phyloP scores from a whole-genome alignment of 1,140 invertebrate species.

The Manduca sexta region DNA sequence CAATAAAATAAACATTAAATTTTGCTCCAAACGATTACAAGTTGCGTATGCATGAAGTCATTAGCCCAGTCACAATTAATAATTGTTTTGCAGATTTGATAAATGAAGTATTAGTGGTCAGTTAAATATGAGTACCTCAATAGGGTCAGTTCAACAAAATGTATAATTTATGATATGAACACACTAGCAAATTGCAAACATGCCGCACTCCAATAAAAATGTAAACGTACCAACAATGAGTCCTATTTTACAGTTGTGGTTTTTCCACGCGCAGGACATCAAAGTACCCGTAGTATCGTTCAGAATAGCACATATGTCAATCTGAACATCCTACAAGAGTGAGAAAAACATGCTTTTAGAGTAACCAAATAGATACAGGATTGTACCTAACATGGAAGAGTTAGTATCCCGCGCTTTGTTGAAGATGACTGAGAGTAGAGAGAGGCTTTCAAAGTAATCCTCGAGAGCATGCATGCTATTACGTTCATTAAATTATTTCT shows the following conservation, averaged over 20 bases:
- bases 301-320: slow-evolving; percentile 96
- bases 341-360: slow-evolving; percentile 61
- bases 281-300: slow-evolving; percentile 99
- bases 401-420: slow-evolving; percentile 21
- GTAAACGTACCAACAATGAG: slow-evolving; percentile 89
- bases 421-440: slow-evolving; percentile 61
- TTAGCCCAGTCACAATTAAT: no score
- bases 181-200: neutral
- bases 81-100: no score
- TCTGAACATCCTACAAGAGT: slow-evolving; percentile 87
- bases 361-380: slow-evolving; percentile 6
- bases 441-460: slow-evolving; percentile 40
- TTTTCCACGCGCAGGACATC: slow-evolving; percentile 99
- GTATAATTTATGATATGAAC: neutral
- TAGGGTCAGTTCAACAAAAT: neutral
- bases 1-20: no score
- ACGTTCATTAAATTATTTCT: no score
- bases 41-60: no score
- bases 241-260: slow-evolving; percentile 93
- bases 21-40: no score
- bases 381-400: neutral
- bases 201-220: slow-evolving; percentile 23
- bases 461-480: neutral
- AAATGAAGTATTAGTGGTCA: no score
- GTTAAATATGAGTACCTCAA: neutral